Conservation (phyloP, 2,888 invertebrate genomes). For the Amorpha juglandis region DNA sequence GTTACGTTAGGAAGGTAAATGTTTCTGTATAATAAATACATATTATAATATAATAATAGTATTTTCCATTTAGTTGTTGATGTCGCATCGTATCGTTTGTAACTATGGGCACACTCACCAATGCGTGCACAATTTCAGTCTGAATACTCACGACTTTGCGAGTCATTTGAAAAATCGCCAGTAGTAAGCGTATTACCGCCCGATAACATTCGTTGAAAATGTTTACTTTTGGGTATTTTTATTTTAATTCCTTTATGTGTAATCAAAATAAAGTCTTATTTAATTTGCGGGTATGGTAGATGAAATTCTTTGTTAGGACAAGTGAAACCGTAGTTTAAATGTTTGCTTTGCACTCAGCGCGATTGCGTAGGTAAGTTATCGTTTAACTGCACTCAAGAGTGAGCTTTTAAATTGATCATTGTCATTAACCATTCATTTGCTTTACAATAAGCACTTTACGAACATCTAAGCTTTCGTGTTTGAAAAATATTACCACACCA, state of each 20-base stretch:
- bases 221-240: constrained; percentile 42
- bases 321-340: constrained; percentile 70
- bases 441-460: not conserved
- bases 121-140: constrained; percentile 56
- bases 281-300: constrained; percentile 28
- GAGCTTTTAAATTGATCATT: not conserved
- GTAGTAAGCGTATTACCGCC: constrained; percentile 57
- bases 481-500: too few relatives aligned
- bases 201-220: constrained; percentile 46
- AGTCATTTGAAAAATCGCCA: constrained; percentile 62
- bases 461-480: not conserved
- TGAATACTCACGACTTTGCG: constrained; percentile 51
- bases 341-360: constrained; percentile 72
- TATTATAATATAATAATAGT: not conserved
- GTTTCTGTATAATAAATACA: too few relatives aligned
- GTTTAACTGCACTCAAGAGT: constrained; percentile 26
- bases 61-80: not conserved
- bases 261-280: not conserved
- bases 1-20: too few relatives aligned
- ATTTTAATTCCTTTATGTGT: constrained; percentile 43
- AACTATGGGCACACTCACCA: constrained; percentile 59
- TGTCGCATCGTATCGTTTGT: constrained; percentile 31
- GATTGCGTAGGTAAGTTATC: constrained; percentile 72
- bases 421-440: not conserved
- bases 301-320: constrained; percentile 56